Evolutionary conservation across 2,888 invertebrate species (phyloP).

Genomic region (Creontiades dilutus): DNA sequence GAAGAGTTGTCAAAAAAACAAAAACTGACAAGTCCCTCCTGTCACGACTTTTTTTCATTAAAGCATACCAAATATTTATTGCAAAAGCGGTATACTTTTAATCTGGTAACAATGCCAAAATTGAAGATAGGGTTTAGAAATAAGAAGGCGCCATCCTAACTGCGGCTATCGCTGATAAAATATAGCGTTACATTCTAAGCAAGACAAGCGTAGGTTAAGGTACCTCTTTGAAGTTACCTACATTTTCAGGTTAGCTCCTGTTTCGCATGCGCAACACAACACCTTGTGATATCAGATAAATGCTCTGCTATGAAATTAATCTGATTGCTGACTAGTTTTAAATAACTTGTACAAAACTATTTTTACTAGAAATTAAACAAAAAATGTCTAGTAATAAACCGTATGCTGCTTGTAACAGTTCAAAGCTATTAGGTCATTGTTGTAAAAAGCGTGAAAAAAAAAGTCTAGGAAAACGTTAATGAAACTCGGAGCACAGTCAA

Average conservation of each 20-base stretch:
- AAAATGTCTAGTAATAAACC: slow-evolving; percentile 29
- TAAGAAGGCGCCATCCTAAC: slow-evolving; percentile 3
- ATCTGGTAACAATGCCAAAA: not conserved
- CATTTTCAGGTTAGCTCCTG: slow-evolving; percentile 6
- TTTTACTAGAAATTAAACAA: slow-evolving; percentile 40
- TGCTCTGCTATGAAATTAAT: slow-evolving; percentile 20
- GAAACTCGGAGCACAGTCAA: slow-evolving; percentile 6
- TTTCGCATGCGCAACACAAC: slow-evolving; percentile 8
- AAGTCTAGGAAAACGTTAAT: not conserved
- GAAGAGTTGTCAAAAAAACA: slow-evolving; percentile 26
- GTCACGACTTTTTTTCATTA: not conserved
- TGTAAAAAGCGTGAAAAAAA: slow-evolving; percentile 23
- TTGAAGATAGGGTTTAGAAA: slow-evolving; percentile 11
- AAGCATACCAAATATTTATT: not conserved
- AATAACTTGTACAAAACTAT: slow-evolving; percentile 37
- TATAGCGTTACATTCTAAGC: slow-evolving; percentile 31
- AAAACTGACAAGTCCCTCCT: not conserved
- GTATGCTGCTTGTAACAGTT: not conserved
- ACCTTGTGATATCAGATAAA: slow-evolving; percentile 31
- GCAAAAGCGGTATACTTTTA: not conserved
- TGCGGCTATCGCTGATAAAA: not conserved
- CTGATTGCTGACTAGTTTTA: slow-evolving; percentile 44
- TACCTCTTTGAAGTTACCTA: not conserved
- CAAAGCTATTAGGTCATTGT: slow-evolving; percentile 7
- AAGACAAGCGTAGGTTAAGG: slow-evolving; percentile 12